Evolutionary conservation across 2,797 vertebrate genomes (phyloP), one percentile per base, ranked within the genome.

Genomic region (Pipistrellus nathusii): DNA sequence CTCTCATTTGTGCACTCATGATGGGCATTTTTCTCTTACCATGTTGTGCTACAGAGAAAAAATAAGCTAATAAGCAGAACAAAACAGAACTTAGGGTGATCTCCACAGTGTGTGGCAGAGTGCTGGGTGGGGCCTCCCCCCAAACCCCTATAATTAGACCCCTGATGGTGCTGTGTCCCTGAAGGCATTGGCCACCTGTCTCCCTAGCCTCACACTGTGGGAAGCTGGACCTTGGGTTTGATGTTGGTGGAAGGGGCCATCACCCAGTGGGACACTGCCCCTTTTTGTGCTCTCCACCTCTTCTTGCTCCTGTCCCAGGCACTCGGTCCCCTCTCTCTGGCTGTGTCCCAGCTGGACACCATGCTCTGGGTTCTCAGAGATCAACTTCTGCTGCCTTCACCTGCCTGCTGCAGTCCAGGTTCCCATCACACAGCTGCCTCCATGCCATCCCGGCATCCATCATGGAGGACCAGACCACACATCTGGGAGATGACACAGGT

Each of bases 391-490:
- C 10, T 71, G 86, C 46, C 41, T 59, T 7, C 5, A 18, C 55
- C 35, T 6, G 0, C 18, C n/a, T n/a, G n/a, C 11, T 62, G 32
- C 2, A 2, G 25, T 59, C 73, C 25, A 38, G n/a, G 11, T 44
- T 73, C 44, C 0, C 12, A 10, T 69, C 30, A 66, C n/a, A 41
- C 21, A 69, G 38, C 55, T 73, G 76, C 17, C n/a, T 85, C 30
- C 2, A 0, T 14, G 27, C 18, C 46, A n/a, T 55, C 55, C 27
- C 0, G 0, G 21, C 20, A 32, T 30, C 38, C 3, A 9, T 62
- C 13, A 1, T 11, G 46, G 51, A 44, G 20, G 76, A 77, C 8
- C 25, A 55, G 21, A 38, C 18, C 8, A 4, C 35, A 11, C 0
- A 1, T 10, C 21, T n/a, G 30, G 41, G 53, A 77, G 35, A 21